Percentiles rank a stretch among this genome's conserved stretches.
Conservation (phyloP, 2,888 invertebrate genomes). For the Lepidonotus clava region DNA sequence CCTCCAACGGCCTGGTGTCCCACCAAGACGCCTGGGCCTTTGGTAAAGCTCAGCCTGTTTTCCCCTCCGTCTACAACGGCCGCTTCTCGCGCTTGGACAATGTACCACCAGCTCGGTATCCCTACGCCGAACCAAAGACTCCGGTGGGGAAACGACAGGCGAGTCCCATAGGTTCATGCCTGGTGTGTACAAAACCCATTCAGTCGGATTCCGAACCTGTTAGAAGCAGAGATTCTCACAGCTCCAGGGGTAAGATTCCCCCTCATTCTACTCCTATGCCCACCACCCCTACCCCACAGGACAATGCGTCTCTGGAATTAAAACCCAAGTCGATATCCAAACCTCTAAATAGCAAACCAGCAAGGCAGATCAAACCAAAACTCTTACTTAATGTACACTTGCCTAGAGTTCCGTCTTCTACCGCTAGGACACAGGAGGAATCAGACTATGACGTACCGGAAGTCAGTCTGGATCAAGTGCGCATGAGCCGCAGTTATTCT, state of each 20-base stretch:
- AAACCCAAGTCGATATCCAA: not conserved
- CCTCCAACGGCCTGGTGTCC: not conserved
- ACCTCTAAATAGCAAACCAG: not conserved
- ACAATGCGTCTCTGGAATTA: not conserved
- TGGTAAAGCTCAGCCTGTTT: not conserved
- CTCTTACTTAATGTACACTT: constrained; percentile 28
- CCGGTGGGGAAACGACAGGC: not conserved
- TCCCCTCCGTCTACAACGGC: not conserved
- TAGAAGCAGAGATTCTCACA: not conserved
- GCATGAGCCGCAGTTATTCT: not conserved
- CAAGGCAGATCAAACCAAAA: not conserved
- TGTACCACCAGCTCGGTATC: not conserved
- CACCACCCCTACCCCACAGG: not conserved
- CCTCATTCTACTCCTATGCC: not conserved
- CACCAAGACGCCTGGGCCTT: constrained; percentile 36
- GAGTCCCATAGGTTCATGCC: not conserved
- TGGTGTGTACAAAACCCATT: not conserved
- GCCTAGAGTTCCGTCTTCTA: not conserved
- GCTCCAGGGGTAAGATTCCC: constrained; percentile 9
- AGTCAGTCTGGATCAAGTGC: not conserved
- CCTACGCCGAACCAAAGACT: not conserved
- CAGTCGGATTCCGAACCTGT: not conserved
- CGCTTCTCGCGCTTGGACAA: not conserved
- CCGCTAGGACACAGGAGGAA: not conserved
- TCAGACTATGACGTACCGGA: not conserved